A percentile compares a stretch with the other conserved stretches of the same genome.
Evolutionary conservation across 2,113 vertebrate species (phyloP).

Genomic region (Labeo rohita): DNA sequence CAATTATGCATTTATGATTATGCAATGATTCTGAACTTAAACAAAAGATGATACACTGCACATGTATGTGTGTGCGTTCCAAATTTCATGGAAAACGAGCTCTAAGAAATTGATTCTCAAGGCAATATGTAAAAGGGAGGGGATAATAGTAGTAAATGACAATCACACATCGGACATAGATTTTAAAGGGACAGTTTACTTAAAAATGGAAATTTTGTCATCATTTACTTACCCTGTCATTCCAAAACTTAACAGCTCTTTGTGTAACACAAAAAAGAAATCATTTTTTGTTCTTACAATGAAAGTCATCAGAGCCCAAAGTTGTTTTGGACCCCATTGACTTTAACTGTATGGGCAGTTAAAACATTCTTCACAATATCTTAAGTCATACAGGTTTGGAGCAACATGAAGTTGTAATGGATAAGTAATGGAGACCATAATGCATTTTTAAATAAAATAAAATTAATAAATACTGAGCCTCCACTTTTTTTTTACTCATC

Average conservation of each 20-base stretch:
- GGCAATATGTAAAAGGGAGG: neutral
- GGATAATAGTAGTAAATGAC: neutral
- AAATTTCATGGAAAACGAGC: conserved; percentile 1
- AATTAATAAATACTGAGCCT: neutral
- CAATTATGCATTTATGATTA: neutral
- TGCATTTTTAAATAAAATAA: neutral
- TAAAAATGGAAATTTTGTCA: neutral
- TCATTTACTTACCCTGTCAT: neutral
- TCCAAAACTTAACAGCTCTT: neutral
- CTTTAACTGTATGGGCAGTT: neutral
- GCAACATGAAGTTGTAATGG: neutral
- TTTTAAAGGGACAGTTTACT: neutral
- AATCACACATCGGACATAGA: neutral
- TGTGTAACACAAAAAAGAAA: neutral
- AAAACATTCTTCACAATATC: neutral
- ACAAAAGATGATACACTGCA: neutral
- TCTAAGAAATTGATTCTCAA: conserved; percentile 3
- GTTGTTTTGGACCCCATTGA: neutral
- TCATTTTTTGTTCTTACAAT: neutral
- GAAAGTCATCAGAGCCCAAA: neutral
- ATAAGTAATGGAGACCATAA: neutral
- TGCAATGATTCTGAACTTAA: neutral
- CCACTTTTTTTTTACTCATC: neutral
- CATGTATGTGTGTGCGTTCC: neutral
- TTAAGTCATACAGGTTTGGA: neutral